phyloP scores from a whole-genome alignment of 1,140 invertebrate genomes.

The Drosophila varians region DNA sequence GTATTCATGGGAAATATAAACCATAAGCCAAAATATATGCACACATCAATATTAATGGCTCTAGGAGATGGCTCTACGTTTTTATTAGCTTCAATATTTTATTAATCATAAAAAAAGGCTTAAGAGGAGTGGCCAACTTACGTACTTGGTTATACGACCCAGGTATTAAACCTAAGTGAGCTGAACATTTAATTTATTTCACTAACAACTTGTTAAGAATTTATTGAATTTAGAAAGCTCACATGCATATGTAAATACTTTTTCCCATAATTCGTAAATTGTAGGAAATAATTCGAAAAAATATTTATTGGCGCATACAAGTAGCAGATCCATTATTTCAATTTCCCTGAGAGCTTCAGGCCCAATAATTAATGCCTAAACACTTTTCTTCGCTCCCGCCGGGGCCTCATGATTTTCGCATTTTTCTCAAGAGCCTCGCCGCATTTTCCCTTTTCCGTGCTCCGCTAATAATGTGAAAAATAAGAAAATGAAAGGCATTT shows the following conservation, averaged over 20 bases:
- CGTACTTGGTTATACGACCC: too few relatives aligned
- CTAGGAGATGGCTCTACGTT: not conserved
- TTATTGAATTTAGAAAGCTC: not conserved
- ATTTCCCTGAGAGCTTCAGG: slow-evolving; percentile 28
- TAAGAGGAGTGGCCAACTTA: too few relatives aligned
- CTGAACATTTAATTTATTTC: not conserved
- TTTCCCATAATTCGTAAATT: not conserved
- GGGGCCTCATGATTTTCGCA: slow-evolving; percentile 54
- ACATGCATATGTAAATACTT: not conserved
- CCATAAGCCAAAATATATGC: not conserved
- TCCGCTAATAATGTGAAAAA: slow-evolving; percentile 67
- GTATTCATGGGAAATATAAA: not conserved
- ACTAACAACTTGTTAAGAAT: not conserved
- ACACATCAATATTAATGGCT: slow-evolving; percentile 3
- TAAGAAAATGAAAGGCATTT: slow-evolving; percentile 73
- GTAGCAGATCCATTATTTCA: slow-evolving; percentile 31
- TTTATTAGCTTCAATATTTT: not conserved
- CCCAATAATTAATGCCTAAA: slow-evolving; percentile 64
- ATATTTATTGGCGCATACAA: slow-evolving; percentile 24
- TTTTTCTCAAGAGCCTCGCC: slow-evolving; percentile 47
- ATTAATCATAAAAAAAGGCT: too few relatives aligned
- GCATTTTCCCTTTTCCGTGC: not conserved
- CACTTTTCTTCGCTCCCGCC: slow-evolving; percentile 37
- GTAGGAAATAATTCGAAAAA: slow-evolving; percentile 22
- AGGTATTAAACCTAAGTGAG: too few relatives aligned